Evolutionary conservation across 1,140 invertebrate genomes (phyloP), one percentile per base, ranked within the genome.

Genomic region (Pristionchus pacificus): DNA sequence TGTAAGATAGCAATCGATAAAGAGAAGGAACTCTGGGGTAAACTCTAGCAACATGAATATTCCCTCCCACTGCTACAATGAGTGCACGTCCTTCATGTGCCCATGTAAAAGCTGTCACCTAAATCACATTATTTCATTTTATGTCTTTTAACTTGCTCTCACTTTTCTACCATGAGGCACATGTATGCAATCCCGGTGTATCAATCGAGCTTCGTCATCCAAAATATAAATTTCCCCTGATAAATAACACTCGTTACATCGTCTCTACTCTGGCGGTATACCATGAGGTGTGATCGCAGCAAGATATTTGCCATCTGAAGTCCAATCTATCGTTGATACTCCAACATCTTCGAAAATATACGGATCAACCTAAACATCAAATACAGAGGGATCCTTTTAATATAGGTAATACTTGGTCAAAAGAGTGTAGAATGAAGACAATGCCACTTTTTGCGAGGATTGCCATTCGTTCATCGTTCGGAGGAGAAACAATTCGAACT

Each of bases 61-160:
- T 86, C 66, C 85, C 86, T 15, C 94, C 95, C 15, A 93, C 93
- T 15, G 93, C 93, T 31, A 97, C 88, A 84, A 97, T 97, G 32
- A 98, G 85, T 1, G 93, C 87, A 75, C 93, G 91, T 80, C 97
- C 95, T 84, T 95, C 95, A 86, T 98, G 95, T 32, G 93, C 95
- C 94, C 94, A 98, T 0, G 94, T 97, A 77, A 98, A 86, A 2
- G 93, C 92, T 38, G 92, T 29, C 24, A 72, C 60, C 60, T 25
- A 61, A 61, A 61, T 27, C 10, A 61, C 10, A 13, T 13, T 61
- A 27, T 57, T 57, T 24, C 55, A 19, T 57, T 19, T 19, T 19
- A 57, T 19, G 24, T 57, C 0, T 57, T 57, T 57, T 61, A 13
- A 72, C 31, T 13, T 29, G 32, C 32, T 68, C 38, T 49, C 6